A percentile compares a stretch with the other conserved stretches of the same genome.
These are phyloP conservation scores for Onchidella celtica DNA, from an alignment of 2,888 invertebrate genomes.

Conservation along the genomic window DNA sequence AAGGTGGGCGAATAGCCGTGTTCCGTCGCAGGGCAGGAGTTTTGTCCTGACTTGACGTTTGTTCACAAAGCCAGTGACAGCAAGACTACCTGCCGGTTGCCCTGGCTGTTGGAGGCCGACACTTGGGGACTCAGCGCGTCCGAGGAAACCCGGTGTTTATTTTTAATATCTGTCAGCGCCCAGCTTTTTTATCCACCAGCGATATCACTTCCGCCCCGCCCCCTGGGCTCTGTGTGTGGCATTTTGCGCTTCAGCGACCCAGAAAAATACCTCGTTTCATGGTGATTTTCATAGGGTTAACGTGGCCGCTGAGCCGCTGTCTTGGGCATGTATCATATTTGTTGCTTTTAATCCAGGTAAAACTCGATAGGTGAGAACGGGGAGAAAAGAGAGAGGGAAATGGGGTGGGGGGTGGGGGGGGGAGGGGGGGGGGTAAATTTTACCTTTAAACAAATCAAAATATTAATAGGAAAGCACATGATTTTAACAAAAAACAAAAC, in stretches of 20 bases:
- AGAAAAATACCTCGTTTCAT: neutral
- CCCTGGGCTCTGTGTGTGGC: neutral
- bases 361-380: too few species aligned
- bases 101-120: neutral
- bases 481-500: too few species aligned
- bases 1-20: too few species aligned
- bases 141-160: neutral
- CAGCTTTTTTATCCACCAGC: neutral
- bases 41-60: too few species aligned
- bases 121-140: neutral
- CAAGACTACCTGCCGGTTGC: too few species aligned
- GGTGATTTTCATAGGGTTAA: neutral
- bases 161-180: neutral
- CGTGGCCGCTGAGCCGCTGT: neutral
- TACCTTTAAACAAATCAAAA: too few species aligned
- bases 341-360: neutral
- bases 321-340: neutral
- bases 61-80: too few species aligned
- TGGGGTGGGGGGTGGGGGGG: too few species aligned
- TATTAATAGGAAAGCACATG: too few species aligned
- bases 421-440: too few species aligned
- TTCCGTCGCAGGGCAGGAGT: too few species aligned
- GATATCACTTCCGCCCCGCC: neutral
- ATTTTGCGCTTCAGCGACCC: neutral
- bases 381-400: too few species aligned